phyloP scores from a whole-genome alignment of 2,797 vertebrate genomes.

The Tarsius wallacei region DNA sequence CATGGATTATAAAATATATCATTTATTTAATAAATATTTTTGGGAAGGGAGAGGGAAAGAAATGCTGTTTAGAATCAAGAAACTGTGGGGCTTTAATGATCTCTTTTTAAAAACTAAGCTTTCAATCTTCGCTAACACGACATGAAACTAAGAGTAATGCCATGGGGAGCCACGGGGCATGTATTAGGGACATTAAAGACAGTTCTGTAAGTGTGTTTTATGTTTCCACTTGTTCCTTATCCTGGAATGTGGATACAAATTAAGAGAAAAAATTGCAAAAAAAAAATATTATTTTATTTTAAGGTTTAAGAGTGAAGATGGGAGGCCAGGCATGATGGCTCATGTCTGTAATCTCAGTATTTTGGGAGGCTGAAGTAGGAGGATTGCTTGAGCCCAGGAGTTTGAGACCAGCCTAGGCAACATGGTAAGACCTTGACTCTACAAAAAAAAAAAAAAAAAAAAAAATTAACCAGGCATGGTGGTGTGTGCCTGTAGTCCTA shows the following conservation, averaged over 20 bases:
- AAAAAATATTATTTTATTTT: not conserved
- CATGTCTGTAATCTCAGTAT: too few relatives aligned
- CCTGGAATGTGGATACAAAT: not conserved
- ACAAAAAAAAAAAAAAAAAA: too few relatives aligned
- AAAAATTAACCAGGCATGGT: too few relatives aligned
- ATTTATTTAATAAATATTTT: not conserved
- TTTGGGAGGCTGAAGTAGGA: too few relatives aligned
- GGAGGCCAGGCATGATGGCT: too few relatives aligned
- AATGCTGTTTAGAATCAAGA: constrained; percentile 12
- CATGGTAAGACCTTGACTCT: too few relatives aligned
- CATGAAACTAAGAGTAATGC: not conserved
- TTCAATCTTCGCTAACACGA: not conserved
- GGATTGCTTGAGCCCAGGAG: too few relatives aligned
- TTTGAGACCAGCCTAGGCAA: too few relatives aligned
- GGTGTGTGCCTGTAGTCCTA: too few relatives aligned
- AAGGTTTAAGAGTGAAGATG: not conserved
- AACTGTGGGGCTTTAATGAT: not conserved
- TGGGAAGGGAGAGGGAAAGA: not conserved
- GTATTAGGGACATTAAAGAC: not conserved
- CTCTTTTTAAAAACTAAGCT: constrained; percentile 1
- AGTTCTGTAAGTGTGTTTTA: not conserved
- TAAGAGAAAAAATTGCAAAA: not conserved
- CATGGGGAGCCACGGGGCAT: rapidly evolving
- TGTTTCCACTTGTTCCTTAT: not conserved
- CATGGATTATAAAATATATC: not conserved